Evolutionary conservation across 1,140 invertebrate species (phyloP).

Genomic region (Papilio dardanus): DNA sequence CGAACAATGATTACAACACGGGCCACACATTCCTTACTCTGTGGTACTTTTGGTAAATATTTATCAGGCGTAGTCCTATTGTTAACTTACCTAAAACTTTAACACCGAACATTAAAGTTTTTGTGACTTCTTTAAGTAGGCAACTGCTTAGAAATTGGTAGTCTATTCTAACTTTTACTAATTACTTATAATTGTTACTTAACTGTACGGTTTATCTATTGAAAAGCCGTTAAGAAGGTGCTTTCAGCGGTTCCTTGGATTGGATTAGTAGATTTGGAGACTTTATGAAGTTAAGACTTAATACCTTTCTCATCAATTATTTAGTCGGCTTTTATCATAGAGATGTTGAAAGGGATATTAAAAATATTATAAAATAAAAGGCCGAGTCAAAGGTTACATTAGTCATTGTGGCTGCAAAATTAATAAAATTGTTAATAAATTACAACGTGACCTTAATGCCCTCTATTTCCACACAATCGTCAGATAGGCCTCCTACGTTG

Average conservation of each 20-base stretch:
- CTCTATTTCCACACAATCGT: neutral
- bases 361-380: conserved; percentile 3
- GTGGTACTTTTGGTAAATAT: conserved; percentile 19
- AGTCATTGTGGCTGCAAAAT: neutral
- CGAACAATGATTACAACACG: conserved; percentile 29
- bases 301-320: no score
- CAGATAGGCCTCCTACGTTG: neutral
- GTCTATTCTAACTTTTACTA: neutral
- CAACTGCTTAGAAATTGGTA: neutral
- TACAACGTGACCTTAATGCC: neutral
- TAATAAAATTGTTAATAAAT: neutral
- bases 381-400: neutral
- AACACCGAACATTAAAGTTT: neutral
- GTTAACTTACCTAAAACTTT: neutral
- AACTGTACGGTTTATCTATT: neutral
- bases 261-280: neutral
- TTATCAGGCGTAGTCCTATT: conserved; percentile 6
- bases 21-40: conserved; percentile 5
- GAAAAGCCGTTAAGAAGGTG: neutral
- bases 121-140: neutral
- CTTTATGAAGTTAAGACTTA: no score
- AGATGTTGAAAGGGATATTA: conserved; percentile 1
- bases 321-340: neutral
- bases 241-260: neutral
- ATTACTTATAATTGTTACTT: neutral